These are phyloP conservation scores for Aselliscus stoliczkanus DNA, from an alignment of 2,797 vertebrate species.

Conservation along the genomic window DNA sequence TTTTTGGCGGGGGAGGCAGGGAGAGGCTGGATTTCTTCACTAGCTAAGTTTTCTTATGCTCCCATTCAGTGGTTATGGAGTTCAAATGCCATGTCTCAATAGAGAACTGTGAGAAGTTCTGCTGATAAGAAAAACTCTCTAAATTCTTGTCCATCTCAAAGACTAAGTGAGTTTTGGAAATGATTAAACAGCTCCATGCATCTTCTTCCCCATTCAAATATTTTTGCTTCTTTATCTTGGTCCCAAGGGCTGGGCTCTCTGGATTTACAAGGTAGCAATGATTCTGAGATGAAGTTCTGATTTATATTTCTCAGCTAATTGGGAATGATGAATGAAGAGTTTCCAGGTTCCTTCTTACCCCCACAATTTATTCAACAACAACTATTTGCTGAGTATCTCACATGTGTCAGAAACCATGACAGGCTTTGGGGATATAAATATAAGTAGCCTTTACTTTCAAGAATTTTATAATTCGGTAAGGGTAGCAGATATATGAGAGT, in stretches of 20 bases:
- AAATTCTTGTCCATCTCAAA: background rate
- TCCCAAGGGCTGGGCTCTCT: background rate
- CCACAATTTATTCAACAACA: background rate
- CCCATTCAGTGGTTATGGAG: background rate
- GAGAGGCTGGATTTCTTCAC: background rate
- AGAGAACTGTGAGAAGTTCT: background rate
- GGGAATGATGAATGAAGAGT: background rate
- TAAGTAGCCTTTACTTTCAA: background rate
- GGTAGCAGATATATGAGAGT: background rate
- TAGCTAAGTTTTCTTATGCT: background rate
- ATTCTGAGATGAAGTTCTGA: slow-evolving; percentile 14
- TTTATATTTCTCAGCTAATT: background rate
- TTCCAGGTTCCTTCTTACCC: background rate
- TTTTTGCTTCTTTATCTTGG: background rate
- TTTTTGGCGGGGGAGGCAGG: too few species aligned
- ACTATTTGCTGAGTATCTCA: background rate
- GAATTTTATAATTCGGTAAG: background rate
- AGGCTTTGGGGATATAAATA: background rate
- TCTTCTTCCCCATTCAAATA: background rate
- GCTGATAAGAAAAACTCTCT: background rate
- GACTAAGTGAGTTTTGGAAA: background rate
- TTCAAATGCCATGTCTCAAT: background rate
- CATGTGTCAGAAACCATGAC: background rate
- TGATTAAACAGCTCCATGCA: background rate
- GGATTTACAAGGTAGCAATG: background rate